Conservation (phyloP, 2,113 vertebrate species). For the Coturnix japonica region DNA sequence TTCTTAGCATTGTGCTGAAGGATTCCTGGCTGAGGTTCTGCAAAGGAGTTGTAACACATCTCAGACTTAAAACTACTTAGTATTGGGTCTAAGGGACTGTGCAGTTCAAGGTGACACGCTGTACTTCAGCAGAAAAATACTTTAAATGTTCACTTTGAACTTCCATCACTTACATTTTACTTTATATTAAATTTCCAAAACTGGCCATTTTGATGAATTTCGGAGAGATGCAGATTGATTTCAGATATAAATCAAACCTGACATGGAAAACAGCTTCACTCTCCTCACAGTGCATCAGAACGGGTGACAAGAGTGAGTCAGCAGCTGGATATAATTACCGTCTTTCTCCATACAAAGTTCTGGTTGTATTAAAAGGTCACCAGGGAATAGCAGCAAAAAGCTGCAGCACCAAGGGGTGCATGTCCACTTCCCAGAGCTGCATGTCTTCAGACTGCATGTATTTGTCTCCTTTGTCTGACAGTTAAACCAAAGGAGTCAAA, state of each 20-base stretch:
- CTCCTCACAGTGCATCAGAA: background rate
- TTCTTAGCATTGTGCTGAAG: background rate
- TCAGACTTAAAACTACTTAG: background rate
- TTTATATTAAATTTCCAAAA: slow-evolving; percentile 50
- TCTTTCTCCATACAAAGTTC: slow-evolving; percentile 4
- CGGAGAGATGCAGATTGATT: slow-evolving; percentile 19
- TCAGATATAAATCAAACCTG: slow-evolving; percentile 53
- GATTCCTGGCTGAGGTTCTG: slow-evolving; percentile 1
- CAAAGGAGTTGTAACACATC: background rate
- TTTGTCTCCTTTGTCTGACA: background rate
- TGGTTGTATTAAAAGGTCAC: slow-evolving; percentile 12
- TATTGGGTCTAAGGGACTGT: background rate
- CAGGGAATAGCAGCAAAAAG: background rate
- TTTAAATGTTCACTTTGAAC: background rate
- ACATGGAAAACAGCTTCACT: background rate
- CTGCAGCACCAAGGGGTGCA: background rate
- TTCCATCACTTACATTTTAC: slow-evolving; percentile 9
- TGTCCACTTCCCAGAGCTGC: background rate
- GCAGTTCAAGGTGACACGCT: background rate
- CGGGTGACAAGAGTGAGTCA: background rate
- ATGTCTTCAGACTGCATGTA: background rate
- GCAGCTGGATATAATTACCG: slow-evolving; percentile 52
- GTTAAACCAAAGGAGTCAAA: background rate
- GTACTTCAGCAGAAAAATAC: slow-evolving; percentile 16
- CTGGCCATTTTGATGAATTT: slow-evolving; percentile 30